phyloP scores from a whole-genome alignment of 1,140 invertebrate species.

The Potamilus streckersoni region DNA sequence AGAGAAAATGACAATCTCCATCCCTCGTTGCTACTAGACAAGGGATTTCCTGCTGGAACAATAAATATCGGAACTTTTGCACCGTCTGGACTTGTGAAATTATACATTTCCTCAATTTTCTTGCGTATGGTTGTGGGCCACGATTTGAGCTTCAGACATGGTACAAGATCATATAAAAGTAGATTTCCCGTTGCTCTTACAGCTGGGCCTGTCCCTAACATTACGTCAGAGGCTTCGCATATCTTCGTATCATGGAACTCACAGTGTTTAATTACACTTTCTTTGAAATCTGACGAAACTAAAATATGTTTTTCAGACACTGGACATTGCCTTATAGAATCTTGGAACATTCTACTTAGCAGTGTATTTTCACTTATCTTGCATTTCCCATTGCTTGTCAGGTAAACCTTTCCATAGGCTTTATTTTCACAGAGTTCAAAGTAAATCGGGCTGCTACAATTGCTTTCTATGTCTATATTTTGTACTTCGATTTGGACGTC shows the following conservation, averaged over 20 bases:
- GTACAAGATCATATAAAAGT: not conserved
- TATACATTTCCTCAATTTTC: conserved; percentile 2
- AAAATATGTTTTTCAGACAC: not conserved
- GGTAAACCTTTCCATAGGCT: not conserved
- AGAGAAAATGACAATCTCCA: conserved; percentile 4
- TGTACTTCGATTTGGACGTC: not conserved
- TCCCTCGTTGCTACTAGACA: not conserved
- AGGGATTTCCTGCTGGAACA: conserved; percentile 2
- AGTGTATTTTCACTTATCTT: not conserved
- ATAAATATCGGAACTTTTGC: not conserved
- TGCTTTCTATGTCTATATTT: not conserved
- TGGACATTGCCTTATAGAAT: not conserved
- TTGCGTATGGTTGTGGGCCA: not conserved
- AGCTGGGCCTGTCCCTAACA: not conserved
- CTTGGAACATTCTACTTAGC: not conserved
- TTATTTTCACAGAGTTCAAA: not conserved
- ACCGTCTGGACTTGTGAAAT: not conserved
- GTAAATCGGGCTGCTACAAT: not conserved
- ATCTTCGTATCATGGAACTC: not conserved
- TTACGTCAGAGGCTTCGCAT: not conserved
- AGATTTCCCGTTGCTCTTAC: not conserved
- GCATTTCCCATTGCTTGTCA: not conserved
- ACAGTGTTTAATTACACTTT: conserved; percentile 1
- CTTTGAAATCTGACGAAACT: not conserved
- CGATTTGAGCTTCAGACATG: not conserved